Conservation (phyloP, 2,797 vertebrate genomes). For the Hippocampus kuda region DNA sequence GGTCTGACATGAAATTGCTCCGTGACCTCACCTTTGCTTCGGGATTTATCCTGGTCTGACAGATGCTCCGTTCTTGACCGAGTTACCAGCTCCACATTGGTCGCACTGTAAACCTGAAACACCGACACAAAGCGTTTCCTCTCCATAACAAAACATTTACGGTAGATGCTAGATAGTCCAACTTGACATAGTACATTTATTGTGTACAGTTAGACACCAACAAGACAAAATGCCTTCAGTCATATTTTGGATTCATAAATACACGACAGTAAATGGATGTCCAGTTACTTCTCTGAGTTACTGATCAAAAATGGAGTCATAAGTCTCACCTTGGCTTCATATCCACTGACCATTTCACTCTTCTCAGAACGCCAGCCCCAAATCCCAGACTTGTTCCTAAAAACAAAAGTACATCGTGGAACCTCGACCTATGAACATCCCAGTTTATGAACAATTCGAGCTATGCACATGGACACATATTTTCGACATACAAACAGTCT, state of each 20-base stretch:
- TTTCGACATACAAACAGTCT: too few relatives aligned
- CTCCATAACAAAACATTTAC: not conserved
- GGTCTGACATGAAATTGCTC: not conserved
- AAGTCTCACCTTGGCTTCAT: slow-evolving; percentile 80
- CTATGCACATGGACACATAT: too few relatives aligned
- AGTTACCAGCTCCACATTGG: slow-evolving; percentile 90
- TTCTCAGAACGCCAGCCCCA: slow-evolving; percentile 98
- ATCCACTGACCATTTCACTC: slow-evolving; percentile 85
- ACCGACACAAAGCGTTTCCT: not conserved
- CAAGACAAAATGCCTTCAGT: not conserved
- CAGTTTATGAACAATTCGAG: too few relatives aligned
- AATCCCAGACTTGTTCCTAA: slow-evolving; percentile 91
- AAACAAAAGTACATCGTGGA: not conserved
- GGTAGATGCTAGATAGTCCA: not conserved
- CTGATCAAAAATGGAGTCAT: not conserved
- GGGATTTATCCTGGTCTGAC: slow-evolving; percentile 92
- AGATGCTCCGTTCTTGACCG: slow-evolving; percentile 91
- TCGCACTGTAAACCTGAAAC: slow-evolving; percentile 88
- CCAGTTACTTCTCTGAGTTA: not conserved
- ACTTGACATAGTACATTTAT: not conserved
- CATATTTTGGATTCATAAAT: not conserved
- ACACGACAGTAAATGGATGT: too few relatives aligned
- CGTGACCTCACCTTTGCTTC: slow-evolving; percentile 77
- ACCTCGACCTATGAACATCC: too few relatives aligned
- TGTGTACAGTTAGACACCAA: not conserved